Percentiles rank a stretch among this genome's conserved stretches.
Conservation (phyloP, 2,888 invertebrate genomes). For the Euzetes globulus region DNA sequence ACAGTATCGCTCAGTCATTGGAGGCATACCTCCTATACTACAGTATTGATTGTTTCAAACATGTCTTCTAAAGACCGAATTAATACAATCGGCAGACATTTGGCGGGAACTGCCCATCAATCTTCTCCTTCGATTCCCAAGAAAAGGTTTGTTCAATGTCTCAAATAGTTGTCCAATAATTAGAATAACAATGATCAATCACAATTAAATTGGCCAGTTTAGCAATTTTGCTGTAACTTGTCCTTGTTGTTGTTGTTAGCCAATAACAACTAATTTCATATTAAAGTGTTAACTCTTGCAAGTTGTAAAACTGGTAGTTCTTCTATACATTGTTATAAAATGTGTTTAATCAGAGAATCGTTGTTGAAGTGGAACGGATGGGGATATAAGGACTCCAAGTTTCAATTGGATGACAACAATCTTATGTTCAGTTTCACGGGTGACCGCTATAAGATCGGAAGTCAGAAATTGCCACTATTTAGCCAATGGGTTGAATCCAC, state of each 20-base stretch:
- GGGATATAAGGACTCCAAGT: slow-evolving; percentile 96
- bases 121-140: neutral
- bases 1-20: too few species aligned
- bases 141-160: neutral
- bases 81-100: neutral
- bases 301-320: too few species aligned
- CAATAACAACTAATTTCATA: too few species aligned
- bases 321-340: too few species aligned
- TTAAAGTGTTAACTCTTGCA: too few species aligned
- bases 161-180: neutral
- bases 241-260: too few species aligned
- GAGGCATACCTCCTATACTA: too few species aligned
- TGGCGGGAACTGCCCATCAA: neutral
- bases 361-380: slow-evolving; percentile 97
- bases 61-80: slow-evolving; percentile 13
- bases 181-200: slow-evolving; percentile 48
- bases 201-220: too few species aligned
- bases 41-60: neutral
- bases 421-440: slow-evolving; percentile 71
- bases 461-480: slow-evolving; percentile 65
- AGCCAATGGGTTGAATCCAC: slow-evolving; percentile 68
- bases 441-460: slow-evolving; percentile 72
- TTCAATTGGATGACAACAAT: slow-evolving; percentile 56
- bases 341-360: slow-evolving; percentile 72
- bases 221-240: too few species aligned